Evolutionary conservation across 92 coral and sea anemone species (phyloP).

Genomic region (Epizoanthus illoricatus): DNA sequence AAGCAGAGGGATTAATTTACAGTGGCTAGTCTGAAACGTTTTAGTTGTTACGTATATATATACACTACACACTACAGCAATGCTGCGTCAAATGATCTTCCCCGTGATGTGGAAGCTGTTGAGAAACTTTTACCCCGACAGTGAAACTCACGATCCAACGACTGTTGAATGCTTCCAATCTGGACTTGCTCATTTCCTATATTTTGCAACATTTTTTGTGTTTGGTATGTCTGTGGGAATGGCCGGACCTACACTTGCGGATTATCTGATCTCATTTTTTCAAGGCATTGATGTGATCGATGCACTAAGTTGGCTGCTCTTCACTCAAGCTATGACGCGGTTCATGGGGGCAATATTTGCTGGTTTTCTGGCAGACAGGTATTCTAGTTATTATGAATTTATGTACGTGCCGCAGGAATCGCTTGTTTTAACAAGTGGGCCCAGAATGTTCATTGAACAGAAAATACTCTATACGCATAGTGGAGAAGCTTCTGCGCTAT

Average conservation of each 20-base stretch:
- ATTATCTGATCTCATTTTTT: constrained; percentile 70
- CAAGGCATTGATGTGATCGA: constrained; percentile 66
- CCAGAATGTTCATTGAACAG: no score
- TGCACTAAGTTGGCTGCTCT: constrained; percentile 81
- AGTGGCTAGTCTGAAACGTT: no score
- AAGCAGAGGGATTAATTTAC: no score
- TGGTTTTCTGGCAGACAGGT: constrained; percentile 86
- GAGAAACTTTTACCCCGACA: constrained; percentile 43
- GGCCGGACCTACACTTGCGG: constrained; percentile 89
- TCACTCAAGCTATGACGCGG: constrained; percentile 77
- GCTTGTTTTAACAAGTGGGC: no score
- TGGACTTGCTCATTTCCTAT: constrained; percentile 57
- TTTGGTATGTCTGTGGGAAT: constrained; percentile 94
- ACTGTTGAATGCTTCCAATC: constrained; percentile 6
- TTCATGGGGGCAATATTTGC: constrained; percentile 86
- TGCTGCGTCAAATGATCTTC: constrained; percentile 75
- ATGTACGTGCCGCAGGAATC: no score
- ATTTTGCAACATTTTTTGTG: constrained; percentile 75
- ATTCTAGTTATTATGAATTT: constrained; percentile 1
- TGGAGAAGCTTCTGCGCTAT: no score
- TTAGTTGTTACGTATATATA: neutral
- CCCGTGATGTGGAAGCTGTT: constrained; percentile 53
- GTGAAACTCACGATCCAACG: neutral
- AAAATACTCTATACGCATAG: no score
- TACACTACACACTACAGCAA: neutral